Percentiles rank a stretch among this genome's conserved stretches.
Evolutionary conservation across 2,113 vertebrate genomes (phyloP).

Genomic region (Perccottus glenii): DNA sequence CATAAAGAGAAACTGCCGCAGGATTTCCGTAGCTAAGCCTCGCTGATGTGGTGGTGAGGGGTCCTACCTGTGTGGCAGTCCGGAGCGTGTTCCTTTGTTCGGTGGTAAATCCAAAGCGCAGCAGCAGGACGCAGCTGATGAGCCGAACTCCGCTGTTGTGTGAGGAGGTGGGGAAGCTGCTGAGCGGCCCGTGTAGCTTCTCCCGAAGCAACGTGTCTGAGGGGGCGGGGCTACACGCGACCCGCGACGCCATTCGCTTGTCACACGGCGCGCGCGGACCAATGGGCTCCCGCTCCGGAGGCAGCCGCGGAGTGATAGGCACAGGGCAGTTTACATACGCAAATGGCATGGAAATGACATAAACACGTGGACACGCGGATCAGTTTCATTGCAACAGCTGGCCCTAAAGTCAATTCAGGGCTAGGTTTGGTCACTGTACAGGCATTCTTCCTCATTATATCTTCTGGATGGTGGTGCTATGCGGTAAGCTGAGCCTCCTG

Average conservation of each 20-base stretch:
- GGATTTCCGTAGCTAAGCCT: not conserved
- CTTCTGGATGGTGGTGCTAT: constrained; percentile 47
- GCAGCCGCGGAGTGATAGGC: constrained; percentile 70
- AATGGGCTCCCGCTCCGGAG: constrained; percentile 56
- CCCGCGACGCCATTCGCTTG: constrained; percentile 58
- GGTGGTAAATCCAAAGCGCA: constrained; percentile 64
- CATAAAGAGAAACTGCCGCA: not conserved
- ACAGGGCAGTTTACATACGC: constrained; percentile 73
- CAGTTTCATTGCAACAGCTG: constrained; percentile 75
- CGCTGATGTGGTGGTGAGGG: not conserved
- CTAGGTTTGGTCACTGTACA: constrained; percentile 60
- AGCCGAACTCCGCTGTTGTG: constrained; percentile 46
- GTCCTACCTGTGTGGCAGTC: constrained; percentile 71
- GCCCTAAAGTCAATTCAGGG: constrained; percentile 65
- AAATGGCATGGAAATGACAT: constrained; percentile 79
- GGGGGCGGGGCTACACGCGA: constrained; percentile 63
- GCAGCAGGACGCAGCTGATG: constrained; percentile 51
- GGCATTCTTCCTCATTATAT: constrained; percentile 64
- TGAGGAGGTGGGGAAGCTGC: constrained; percentile 52
- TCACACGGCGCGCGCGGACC: constrained; percentile 23
- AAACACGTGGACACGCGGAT: constrained; percentile 84
- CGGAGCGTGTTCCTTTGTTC: constrained; percentile 73
- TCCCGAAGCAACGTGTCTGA: constrained; percentile 83
- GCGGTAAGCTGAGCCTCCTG: constrained; percentile 15
- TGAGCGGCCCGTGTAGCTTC: constrained; percentile 80